Conservation (phyloP, 2,888 invertebrate species). For the Oasisia sp. region DNA sequence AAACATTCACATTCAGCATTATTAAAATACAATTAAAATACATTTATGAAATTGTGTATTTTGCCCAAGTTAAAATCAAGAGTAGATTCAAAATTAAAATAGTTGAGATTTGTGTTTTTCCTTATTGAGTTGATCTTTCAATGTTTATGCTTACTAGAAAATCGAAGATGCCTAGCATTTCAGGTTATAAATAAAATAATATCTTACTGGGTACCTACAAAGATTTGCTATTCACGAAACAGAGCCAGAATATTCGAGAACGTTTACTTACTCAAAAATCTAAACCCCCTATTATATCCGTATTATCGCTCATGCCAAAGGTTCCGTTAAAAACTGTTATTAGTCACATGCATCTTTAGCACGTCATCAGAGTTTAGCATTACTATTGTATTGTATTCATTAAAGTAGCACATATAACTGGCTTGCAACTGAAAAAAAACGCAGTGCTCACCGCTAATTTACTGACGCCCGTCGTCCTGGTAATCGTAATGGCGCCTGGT, state of each 20-base stretch:
- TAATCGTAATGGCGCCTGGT: not conserved
- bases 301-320: not conserved
- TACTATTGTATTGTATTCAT: not conserved
- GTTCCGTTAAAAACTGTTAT: not conserved
- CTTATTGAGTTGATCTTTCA: not conserved
- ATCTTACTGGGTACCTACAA: not conserved
- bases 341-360: not conserved
- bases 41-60: too few relatives aligned
- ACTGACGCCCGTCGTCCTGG: not conserved
- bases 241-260: too few relatives aligned
- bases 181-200: not conserved
- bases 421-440: not conserved
- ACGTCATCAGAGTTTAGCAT: not conserved
- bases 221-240: too few relatives aligned
- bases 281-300: not conserved
- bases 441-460: not conserved
- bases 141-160: not conserved
- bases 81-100: too few relatives aligned
- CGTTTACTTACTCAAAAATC: too few relatives aligned
- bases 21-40: too few relatives aligned
- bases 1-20: too few relatives aligned
- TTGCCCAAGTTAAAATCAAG: too few relatives aligned
- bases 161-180: not conserved
- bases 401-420: not conserved
- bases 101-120: too few relatives aligned